Evolutionary conservation across 2,113 vertebrate genomes (phyloP).

Genomic region (Labeo catla): DNA sequence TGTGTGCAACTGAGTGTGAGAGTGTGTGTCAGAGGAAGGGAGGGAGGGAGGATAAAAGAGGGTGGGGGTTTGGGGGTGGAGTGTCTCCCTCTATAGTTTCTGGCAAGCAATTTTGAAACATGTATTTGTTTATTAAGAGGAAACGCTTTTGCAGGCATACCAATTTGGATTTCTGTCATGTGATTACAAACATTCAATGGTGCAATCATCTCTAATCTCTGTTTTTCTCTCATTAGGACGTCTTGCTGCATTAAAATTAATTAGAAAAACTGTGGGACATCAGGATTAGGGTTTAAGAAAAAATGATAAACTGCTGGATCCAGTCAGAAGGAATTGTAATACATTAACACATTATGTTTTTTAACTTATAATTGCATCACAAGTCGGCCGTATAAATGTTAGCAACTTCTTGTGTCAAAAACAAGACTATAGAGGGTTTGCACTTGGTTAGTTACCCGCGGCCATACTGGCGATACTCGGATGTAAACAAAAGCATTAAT

Average conservation of each 20-base stretch:
- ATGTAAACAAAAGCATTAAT: no score
- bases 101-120: slow-evolving; percentile 41
- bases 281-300: neutral
- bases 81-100: slow-evolving; percentile 33
- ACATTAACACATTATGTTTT: neutral
- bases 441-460: no score
- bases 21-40: slow-evolving; percentile 41
- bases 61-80: slow-evolving; percentile 33
- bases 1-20: slow-evolving; percentile 45
- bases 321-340: neutral
- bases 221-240: neutral
- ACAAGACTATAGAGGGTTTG: neutral
- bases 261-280: neutral
- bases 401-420: neutral
- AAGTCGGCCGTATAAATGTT: neutral
- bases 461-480: no score
- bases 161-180: neutral
- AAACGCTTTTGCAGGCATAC: neutral
- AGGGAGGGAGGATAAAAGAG: slow-evolving; percentile 32
- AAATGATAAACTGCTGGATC: neutral
- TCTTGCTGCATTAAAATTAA: neutral
- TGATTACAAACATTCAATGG: neutral
- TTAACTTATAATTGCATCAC: neutral
- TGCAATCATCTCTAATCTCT: neutral
- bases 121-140: slow-evolving; percentile 25